Conservation (phyloP, 2,797 vertebrate species). For the Leptatherina wallacei region DNA sequence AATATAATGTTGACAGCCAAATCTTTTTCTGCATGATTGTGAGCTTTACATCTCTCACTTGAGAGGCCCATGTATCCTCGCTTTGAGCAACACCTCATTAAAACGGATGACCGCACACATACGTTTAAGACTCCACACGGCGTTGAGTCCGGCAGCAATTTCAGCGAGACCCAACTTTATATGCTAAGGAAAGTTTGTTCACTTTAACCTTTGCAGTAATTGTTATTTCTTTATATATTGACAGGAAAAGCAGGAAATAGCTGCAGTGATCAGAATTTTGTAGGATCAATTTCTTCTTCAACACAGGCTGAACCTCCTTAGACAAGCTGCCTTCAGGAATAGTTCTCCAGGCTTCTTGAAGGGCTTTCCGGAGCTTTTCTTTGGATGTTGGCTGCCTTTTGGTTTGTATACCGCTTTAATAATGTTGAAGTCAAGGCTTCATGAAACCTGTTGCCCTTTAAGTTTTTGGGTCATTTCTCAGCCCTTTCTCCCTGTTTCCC, state of each 20-base stretch:
- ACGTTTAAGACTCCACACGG: slow-evolving; percentile 22
- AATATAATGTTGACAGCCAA: slow-evolving; percentile 37
- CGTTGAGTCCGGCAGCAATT: slow-evolving; percentile 34
- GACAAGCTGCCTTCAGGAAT: background rate
- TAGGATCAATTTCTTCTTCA: background rate
- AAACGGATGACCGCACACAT: slow-evolving; percentile 60
- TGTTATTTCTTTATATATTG: background rate
- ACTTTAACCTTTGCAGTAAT: background rate
- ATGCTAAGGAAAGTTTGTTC: background rate
- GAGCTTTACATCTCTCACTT: slow-evolving; percentile 18
- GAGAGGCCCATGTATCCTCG: slow-evolving; percentile 15
- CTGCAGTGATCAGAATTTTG: background rate
- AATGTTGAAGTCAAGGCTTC: background rate
- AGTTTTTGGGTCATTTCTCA: background rate
- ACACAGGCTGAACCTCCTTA: background rate
- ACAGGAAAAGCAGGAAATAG: background rate
- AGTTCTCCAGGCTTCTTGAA: background rate
- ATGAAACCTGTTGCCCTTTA: background rate
- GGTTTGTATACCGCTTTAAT: background rate
- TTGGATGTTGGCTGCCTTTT: background rate
- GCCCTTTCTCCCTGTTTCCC: background rate
- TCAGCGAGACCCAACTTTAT: background rate
- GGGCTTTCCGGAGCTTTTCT: too few species aligned
- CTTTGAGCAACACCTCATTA: slow-evolving; percentile 46
- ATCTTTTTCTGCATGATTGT: slow-evolving; percentile 4